Base-by-base conservation (phyloP, 2,888 invertebrate genomes). In the Ornithoptera priamus region DNA sequence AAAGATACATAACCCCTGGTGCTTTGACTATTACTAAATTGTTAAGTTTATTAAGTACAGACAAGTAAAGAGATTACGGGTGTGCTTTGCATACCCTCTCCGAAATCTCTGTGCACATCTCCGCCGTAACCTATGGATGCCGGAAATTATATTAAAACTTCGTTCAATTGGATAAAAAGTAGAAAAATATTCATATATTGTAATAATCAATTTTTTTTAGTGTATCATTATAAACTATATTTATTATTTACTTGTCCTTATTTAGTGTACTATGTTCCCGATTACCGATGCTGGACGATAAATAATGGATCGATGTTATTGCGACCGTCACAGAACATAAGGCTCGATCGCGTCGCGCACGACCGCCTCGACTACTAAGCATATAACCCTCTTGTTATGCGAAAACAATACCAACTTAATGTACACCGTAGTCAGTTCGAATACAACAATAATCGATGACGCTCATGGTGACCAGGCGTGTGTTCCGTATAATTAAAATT, bases 301-400 rank as follows among this genome's bases (percentile, higher is more conserved):
- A 62, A 70, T 69, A 69, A 69, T 62, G 66, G 58, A 24, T 69
- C 61, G 69, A 66, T 66, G 66, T 66, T 39, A 66, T 59, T 59
- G 17, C 63, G 39, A 59, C 62, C 58, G 62, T 70, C 62, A 66
- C 58, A 65, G 30, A 65, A 62, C 65, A 65, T 69, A 70, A 70
- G 66, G 66, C 36, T 57, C 58, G 65, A 58, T 66, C 50, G 58
- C 65, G 69, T 65, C 65, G 58, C 53, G 69, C 69, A 50, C 66
- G 69, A 66, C 62, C 62, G 53, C 62, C 39, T 53, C 22, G 36
- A 70, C 20, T n/a, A 61, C 50, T 50, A 20, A 53, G 56, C 57
- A 42, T 58, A 53, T 42, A 50, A 57, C 30, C n/a, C 62, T 57
- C 65, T 70, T 70, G 58, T 61, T 62, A 58, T 62, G 58, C 42